Percentiles rank a stretch among this genome's conserved stretches.
These are phyloP conservation scores for Zosterops lateralis DNA, from an alignment of 2,113 vertebrate genomes.

Conservation along the genomic window DNA sequence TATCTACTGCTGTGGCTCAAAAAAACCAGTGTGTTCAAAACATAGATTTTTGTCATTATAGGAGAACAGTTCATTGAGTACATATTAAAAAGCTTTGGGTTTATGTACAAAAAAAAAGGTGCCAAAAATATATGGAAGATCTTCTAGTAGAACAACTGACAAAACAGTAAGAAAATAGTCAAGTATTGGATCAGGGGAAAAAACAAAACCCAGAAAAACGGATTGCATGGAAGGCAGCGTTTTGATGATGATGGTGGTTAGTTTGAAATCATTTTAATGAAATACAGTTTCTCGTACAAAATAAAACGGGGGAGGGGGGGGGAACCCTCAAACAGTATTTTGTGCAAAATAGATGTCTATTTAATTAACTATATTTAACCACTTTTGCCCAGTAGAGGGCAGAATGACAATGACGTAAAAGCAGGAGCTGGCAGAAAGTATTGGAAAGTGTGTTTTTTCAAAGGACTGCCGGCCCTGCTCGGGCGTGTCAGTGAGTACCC, in stretches of 20 bases:
- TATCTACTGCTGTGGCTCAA: not conserved
- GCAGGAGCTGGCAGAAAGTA: rapidly evolving
- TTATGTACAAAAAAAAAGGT: not conserved
- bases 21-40: not conserved
- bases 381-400: not conserved
- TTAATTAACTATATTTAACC: not conserved
- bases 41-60: not conserved
- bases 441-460: rapidly evolving
- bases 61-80: not conserved
- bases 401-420: not conserved
- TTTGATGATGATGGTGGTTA: not conserved
- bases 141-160: not conserved
- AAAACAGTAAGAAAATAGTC: not conserved
- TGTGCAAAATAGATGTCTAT: not conserved
- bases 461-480: rapidly evolving
- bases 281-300: not conserved
- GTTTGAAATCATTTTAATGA: not conserved
- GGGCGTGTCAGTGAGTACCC: rapidly evolving
- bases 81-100: not conserved
- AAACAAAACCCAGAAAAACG: not conserved
- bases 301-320: not conserved
- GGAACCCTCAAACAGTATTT: not conserved
- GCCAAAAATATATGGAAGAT: not conserved
- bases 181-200: not conserved
- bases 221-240: not conserved